Base-by-base conservation (phyloP, 2,113 vertebrate species). In the Parus major region DNA sequence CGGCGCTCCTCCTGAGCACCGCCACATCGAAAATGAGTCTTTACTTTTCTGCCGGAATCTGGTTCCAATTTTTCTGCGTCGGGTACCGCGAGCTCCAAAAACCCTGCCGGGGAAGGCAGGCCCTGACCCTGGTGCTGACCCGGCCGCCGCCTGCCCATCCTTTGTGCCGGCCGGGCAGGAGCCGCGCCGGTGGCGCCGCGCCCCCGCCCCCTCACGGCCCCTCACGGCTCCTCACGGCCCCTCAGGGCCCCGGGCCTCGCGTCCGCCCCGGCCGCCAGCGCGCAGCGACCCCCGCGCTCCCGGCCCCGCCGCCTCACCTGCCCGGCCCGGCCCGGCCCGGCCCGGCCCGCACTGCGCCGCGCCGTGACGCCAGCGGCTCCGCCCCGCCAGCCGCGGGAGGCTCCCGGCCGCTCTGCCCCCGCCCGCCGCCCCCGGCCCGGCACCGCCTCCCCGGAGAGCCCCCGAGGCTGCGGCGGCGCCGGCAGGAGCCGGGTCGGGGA, bases 11-110 rank as follows among this genome's bases (percentile, higher is more conserved):
- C 28, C 47, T 0, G 39, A 13, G 33, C 52, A 24, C 28, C 44
- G 21, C 55, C 5, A 22, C 4, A 5, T 55, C 27, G 7, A 42
- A 49, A 61, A 13, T 0, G 7, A 44, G 0, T 8, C 18, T 46
- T 10, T 28, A 12, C n/a, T 59, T 29, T 36, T 5, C 6, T 1
- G 14, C 3, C 41, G 11, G 9, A 59, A 35, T 7, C 41, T 0
- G 4, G 3, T 12, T 36, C 11, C 19, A 5, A 2, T 35, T 44
- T 35, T 17, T 11, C 76, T 7, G 29, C 24, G 7, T 23, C 1
- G 23, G 11, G 13, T 11, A 42, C 60, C n/a, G 24, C 10, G 16
- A 5, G 16, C 11, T 61, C 50, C 41, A 6, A 39, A 39, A 46
- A 3, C 41, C 10, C 59, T 41, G 0, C 20, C 19, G 3, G 18